Evolutionary conservation across 2,888 invertebrate species (phyloP).

Genomic region (Morinoia aosen): DNA sequence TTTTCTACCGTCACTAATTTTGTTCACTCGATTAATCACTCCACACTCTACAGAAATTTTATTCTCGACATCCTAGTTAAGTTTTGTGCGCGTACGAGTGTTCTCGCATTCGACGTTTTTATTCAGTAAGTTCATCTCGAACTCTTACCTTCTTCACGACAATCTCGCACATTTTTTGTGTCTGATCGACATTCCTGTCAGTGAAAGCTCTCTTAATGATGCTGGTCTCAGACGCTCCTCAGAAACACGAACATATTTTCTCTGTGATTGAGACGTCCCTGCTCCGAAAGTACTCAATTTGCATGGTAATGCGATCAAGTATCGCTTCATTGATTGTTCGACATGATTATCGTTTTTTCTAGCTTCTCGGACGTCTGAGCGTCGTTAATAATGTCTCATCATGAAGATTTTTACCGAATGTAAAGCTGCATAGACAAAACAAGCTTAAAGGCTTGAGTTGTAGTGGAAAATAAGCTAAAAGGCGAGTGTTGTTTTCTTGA

Average conservation of each 20-base stretch:
- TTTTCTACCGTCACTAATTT: background rate
- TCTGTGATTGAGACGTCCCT: background rate
- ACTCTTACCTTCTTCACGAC: background rate
- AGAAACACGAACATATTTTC: background rate
- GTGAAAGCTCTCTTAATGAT: background rate
- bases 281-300: background rate
- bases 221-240: background rate
- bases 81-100: background rate
- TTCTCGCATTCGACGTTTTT: background rate
- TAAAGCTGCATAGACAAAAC: background rate
- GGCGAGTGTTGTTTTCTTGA: background rate
- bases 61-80: background rate
- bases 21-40: background rate
- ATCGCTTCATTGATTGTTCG: conserved; percentile 12
- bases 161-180: background rate
- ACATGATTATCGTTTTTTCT: background rate
- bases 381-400: background rate
- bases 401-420: background rate
- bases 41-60: background rate
- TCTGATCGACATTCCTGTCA: background rate
- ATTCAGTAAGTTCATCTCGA: background rate
- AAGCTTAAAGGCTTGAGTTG: background rate
- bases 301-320: conserved; percentile 1
- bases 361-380: background rate
- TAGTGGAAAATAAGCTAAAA: too few relatives aligned